Conservation (phyloP, 2,888 invertebrate species). For the Terebella lapidaria region DNA sequence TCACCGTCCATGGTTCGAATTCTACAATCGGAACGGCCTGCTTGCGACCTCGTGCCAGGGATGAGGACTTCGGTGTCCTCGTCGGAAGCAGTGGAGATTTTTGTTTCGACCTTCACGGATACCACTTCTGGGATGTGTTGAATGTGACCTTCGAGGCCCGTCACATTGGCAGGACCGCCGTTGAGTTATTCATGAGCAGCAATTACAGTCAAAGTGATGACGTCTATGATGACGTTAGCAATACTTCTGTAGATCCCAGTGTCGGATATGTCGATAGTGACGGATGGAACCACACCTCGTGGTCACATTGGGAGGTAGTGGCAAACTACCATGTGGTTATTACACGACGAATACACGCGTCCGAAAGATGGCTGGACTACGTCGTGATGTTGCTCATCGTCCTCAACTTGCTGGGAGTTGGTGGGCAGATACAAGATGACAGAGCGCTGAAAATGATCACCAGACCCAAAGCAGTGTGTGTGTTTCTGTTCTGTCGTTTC, state of each 20-base stretch:
- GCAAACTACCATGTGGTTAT: constrained; percentile 15
- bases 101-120: no score
- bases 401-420: constrained; percentile 18
- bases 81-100: no score
- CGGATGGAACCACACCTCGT: not conserved
- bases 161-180: constrained; percentile 12
- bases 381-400: constrained; percentile 13
- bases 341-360: not conserved
- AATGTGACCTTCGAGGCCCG: no score
- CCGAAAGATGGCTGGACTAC: constrained; percentile 8
- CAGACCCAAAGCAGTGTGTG: constrained; percentile 10
- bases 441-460: constrained; percentile 14
- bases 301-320: constrained; percentile 12
- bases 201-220: not conserved
- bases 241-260: not conserved
- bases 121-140: no score
- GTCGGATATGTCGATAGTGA: not conserved
- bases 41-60: no score
- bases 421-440: constrained; percentile 17
- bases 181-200: constrained; percentile 12
- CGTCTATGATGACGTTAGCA: not conserved
- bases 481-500: constrained; percentile 17
- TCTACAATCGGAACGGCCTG: no score
- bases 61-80: no score
- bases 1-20: no score